A percentile compares a stretch with the other conserved stretches of the same genome.
phyloP scores from a whole-genome alignment of 2,113 vertebrate genomes.

The Nycticorax nycticorax region DNA sequence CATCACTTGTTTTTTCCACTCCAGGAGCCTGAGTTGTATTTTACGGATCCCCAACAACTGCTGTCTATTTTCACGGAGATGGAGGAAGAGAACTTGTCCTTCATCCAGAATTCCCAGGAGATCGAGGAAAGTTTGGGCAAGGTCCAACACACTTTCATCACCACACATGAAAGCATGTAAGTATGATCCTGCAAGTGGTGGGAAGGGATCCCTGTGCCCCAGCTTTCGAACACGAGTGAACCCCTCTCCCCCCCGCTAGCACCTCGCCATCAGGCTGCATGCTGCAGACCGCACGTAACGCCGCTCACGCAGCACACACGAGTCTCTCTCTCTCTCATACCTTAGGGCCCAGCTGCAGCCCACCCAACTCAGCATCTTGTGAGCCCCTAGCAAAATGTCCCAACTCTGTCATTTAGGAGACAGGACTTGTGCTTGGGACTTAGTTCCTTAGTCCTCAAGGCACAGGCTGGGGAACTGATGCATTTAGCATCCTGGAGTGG shows the following conservation, averaged over 20 bases:
- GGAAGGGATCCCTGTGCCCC: neutral
- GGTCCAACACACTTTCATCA: slow-evolving; percentile 68
- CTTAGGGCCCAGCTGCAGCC: neutral
- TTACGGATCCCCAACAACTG: slow-evolving; percentile 89
- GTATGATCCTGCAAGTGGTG: neutral
- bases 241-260: neutral
- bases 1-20: neutral
- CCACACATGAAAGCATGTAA: slow-evolving; percentile 79
- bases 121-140: slow-evolving; percentile 79
- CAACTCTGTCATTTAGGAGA: neutral
- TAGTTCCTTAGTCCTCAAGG: neutral
- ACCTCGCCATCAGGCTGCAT: rapidly evolving
- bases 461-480: neutral
- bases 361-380: neutral
- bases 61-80: slow-evolving; percentile 81
- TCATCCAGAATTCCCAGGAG: slow-evolving; percentile 85
- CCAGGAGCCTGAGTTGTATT: slow-evolving; percentile 83
- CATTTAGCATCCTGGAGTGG: neutral
- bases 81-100: slow-evolving; percentile 87
- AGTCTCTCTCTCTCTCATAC: neutral
- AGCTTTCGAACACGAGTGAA: neutral
- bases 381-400: neutral
- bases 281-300: rapidly evolving
- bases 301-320: neutral
- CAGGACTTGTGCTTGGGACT: neutral